These are phyloP conservation scores for Amphipyra berbera DNA, from an alignment of 2,888 invertebrate genomes.

Conservation along the genomic window DNA sequence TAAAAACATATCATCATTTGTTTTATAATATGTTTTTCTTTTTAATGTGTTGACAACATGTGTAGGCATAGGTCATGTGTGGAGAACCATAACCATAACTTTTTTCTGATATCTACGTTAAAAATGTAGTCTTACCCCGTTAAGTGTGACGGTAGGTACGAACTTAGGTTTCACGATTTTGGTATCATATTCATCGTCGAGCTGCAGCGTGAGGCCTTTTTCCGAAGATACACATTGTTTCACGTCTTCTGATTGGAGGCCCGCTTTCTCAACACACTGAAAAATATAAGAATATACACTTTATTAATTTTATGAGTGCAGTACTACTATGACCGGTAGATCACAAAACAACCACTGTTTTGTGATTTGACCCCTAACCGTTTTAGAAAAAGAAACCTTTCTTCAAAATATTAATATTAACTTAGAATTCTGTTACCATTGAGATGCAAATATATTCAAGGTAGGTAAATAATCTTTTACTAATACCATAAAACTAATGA, in stretches of 20 bases:
- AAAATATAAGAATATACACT: slow-evolving; percentile 44
- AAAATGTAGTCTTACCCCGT: slow-evolving; percentile 75
- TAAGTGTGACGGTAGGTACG: slow-evolving; percentile 87
- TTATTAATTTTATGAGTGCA: too few relatives aligned
- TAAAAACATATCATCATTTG: too few relatives aligned
- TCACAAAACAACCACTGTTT: too few relatives aligned
- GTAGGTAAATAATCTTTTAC: background rate
- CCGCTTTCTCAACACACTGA: slow-evolving; percentile 75
- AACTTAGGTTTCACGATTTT: slow-evolving; percentile 78
- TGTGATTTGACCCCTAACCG: too few relatives aligned
- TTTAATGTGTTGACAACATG: too few relatives aligned
- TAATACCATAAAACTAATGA: background rate
- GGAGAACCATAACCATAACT: too few relatives aligned
- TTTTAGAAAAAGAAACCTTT: too few relatives aligned
- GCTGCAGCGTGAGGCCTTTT: slow-evolving; percentile 81
- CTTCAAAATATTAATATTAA: too few relatives aligned
- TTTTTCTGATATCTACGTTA: too few relatives aligned
- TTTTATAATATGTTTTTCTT: too few relatives aligned
- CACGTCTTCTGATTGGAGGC: slow-evolving; percentile 60
- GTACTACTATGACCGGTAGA: too few relatives aligned
- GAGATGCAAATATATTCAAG: background rate
- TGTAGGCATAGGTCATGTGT: too few relatives aligned
- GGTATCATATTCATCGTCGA: slow-evolving; percentile 85
- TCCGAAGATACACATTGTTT: slow-evolving; percentile 68
- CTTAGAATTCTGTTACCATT: background rate